Evolutionary conservation across 2,113 vertebrate species (phyloP).

Genomic region (Emydocephalus ijimae): DNA sequence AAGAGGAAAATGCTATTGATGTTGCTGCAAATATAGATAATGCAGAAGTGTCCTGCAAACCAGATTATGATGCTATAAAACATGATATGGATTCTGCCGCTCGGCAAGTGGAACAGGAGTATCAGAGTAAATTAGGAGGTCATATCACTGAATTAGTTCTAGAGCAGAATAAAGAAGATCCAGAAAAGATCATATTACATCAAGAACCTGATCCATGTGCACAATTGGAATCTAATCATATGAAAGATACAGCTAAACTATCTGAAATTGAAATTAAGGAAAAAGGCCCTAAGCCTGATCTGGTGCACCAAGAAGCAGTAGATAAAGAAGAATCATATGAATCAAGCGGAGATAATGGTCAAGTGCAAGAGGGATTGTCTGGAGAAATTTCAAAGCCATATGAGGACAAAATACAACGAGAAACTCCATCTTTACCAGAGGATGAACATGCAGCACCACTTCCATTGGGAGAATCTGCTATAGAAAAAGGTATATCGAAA

Average conservation of each 20-base stretch:
- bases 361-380: slow-evolving; percentile 65
- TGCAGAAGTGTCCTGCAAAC: slow-evolving; percentile 54
- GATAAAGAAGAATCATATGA: slow-evolving; percentile 97
- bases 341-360: slow-evolving; percentile 77
- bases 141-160: slow-evolving; percentile 58
- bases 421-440: slow-evolving; percentile 44
- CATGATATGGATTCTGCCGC: slow-evolving; percentile 63
- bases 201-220: slow-evolving; percentile 47
- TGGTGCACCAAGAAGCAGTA: slow-evolving; percentile 96
- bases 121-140: slow-evolving; percentile 54
- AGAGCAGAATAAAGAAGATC: slow-evolving; percentile 33
- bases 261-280: slow-evolving; percentile 84
- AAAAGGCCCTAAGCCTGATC: slow-evolving; percentile 86
- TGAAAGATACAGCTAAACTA: slow-evolving; percentile 65
- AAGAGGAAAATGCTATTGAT: slow-evolving; percentile 60
- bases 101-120: slow-evolving; percentile 61
- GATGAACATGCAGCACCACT: slow-evolving; percentile 56
- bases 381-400: slow-evolving; percentile 69
- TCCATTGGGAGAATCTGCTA: slow-evolving; percentile 48
- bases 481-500: slow-evolving; percentile 42
- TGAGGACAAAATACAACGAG: slow-evolving; percentile 62
- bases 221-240: slow-evolving; percentile 34
- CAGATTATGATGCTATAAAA: slow-evolving; percentile 65
- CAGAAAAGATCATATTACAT: slow-evolving; percentile 49
- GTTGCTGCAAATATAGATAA: slow-evolving; percentile 68